phyloP scores from a whole-genome alignment of 2,113 vertebrate species.

The Nicator chloris region DNA sequence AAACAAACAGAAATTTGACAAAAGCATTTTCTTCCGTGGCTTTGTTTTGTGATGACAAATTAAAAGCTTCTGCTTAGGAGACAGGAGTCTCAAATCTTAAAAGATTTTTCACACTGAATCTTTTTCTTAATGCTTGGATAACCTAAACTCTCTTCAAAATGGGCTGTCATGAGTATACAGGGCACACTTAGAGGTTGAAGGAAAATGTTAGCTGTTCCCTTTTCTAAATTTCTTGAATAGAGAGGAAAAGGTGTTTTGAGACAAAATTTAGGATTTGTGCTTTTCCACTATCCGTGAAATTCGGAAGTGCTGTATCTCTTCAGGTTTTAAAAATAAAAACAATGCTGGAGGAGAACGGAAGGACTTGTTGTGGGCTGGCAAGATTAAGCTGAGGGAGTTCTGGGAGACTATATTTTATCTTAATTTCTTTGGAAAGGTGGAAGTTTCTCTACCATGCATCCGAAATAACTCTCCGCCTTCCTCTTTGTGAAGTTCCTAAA shows the following conservation, averaged over 20 bases:
- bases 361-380: neutral
- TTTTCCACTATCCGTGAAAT: neutral
- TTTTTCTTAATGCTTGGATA: neutral
- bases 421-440: slow-evolving; percentile 17
- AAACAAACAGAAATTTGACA: neutral
- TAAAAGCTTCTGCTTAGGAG: neutral
- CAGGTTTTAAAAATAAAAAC: neutral
- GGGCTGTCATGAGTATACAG: neutral
- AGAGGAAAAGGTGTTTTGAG: neutral
- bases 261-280: neutral
- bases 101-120: neutral
- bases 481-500: neutral
- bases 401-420: slow-evolving; percentile 2
- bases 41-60: neutral
- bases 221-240: neutral
- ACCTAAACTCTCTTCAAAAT: neutral
- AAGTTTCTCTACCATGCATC: neutral
- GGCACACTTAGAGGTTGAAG: neutral
- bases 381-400: slow-evolving; percentile 11
- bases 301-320: neutral
- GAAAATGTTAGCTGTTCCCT: neutral
- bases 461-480: neutral
- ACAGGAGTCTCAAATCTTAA: neutral
- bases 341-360: neutral
- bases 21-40: neutral